Conservation (phyloP, 1,140 invertebrate species). For the Batillaria attramentaria region DNA sequence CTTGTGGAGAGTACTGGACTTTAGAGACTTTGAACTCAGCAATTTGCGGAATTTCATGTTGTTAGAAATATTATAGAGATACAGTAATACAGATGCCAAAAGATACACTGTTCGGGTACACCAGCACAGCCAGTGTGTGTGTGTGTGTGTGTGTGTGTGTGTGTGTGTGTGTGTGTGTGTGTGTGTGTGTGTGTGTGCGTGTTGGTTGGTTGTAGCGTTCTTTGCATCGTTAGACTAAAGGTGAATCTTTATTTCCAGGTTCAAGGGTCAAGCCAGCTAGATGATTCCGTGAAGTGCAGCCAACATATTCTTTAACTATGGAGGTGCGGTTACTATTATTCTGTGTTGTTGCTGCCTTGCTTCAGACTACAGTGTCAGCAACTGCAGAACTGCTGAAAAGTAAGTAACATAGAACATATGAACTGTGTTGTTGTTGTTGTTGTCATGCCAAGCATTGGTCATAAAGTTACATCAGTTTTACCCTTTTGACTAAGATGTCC, state of each 20-base stretch:
- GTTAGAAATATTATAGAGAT: no score
- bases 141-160: slow-evolving; percentile 3
- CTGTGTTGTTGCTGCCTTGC: background rate
- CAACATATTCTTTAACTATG: background rate
- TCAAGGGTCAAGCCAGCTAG: background rate
- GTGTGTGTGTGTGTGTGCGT: background rate
- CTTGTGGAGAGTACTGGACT: background rate
- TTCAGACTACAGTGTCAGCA: background rate
- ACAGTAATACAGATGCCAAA: no score
- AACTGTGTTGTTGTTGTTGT: background rate
- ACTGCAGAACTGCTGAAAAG: background rate
- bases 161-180: background rate
- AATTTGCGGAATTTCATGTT: background rate
- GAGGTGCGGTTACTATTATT: slow-evolving; percentile 1
- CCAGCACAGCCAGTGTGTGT: background rate
- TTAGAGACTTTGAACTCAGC: background rate
- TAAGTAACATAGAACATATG: background rate
- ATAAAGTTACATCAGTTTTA: background rate
- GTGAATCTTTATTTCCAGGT: background rate
- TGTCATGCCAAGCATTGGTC: background rate
- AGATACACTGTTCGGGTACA: background rate
- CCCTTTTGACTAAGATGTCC: background rate
- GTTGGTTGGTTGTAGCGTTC: background rate
- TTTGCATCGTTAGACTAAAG: background rate
- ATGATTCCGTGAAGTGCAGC: slow-evolving; percentile 3